Conservation (phyloP, 2,113 vertebrate species). For the Eulemur macaco region DNA sequence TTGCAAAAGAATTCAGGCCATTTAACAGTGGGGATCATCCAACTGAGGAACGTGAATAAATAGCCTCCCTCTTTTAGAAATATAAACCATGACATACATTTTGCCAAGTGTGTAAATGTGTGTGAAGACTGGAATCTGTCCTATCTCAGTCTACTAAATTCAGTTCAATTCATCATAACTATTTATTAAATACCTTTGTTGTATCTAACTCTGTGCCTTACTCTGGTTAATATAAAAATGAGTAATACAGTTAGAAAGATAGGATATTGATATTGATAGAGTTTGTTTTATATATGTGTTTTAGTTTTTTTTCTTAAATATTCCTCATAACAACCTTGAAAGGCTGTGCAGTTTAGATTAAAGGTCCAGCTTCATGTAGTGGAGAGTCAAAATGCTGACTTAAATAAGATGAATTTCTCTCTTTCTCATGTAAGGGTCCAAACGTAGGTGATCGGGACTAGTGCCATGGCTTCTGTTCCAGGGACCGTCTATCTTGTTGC, state of each 20-base stretch:
- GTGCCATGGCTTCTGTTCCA: not conserved
- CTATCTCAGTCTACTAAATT: not conserved
- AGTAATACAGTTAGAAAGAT: not conserved
- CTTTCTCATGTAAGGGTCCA: not conserved
- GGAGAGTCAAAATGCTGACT: not conserved
- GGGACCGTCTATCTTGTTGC: not conserved
- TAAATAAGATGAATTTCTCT: not conserved
- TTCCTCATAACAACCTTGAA: not conserved
- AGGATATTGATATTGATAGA: not conserved
- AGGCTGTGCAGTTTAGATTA: not conserved
- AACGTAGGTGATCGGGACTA: not conserved
- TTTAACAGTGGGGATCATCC: slow-evolving; percentile 29
- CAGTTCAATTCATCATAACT: slow-evolving; percentile 2
- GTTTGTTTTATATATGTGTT: not conserved
- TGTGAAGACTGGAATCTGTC: slow-evolving; percentile 22
- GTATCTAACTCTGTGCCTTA: not conserved
- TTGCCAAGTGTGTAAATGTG: not conserved
- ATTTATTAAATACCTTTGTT: not conserved
- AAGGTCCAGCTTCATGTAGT: not conserved
- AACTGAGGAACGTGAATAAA: not conserved
- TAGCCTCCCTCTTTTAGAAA: slow-evolving; percentile 25
- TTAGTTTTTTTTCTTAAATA: not conserved
- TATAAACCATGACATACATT: not conserved
- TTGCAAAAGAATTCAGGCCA: slow-evolving; percentile 45
- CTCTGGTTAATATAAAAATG: not conserved